Conservation (phyloP, 2,888 invertebrate species). For the Tipula helvola region DNA sequence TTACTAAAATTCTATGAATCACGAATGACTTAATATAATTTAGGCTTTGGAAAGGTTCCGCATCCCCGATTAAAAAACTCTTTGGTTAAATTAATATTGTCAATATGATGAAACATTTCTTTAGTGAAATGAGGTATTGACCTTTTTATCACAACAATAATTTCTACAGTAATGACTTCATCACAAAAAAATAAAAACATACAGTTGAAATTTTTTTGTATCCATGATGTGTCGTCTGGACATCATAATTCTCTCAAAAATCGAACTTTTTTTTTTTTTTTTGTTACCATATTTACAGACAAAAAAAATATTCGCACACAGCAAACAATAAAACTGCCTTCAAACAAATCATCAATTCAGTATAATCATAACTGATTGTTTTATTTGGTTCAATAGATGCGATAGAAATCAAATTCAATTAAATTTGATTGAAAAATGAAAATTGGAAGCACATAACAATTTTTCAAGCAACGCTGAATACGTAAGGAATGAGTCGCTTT, state of each 20-base stretch:
- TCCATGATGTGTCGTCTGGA: neutral
- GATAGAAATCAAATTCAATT: neutral
- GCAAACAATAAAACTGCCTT: neutral
- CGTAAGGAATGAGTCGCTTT: neutral
- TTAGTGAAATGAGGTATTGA: neutral
- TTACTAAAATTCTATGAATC: too few relatives aligned
- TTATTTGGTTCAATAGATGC: neutral
- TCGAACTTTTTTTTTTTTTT: neutral
- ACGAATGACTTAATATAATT: too few relatives aligned
- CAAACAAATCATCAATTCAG: neutral
- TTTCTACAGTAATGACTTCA: neutral
- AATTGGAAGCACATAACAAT: neutral
- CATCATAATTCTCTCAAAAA: neutral
- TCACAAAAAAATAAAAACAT: neutral
- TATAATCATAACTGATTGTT: neutral
- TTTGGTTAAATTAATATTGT: too few relatives aligned
- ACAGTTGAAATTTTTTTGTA: too few relatives aligned
- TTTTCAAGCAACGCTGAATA: neutral
- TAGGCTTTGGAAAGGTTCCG: too few relatives aligned
- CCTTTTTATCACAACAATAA: neutral
- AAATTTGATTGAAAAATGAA: neutral
- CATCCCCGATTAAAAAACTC: too few relatives aligned
- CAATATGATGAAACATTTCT: too few relatives aligned
- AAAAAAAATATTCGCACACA: neutral
- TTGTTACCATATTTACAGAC: neutral